Evolutionary conservation across 2,113 vertebrate genomes (phyloP).

Genomic region (Columba janthina): DNA sequence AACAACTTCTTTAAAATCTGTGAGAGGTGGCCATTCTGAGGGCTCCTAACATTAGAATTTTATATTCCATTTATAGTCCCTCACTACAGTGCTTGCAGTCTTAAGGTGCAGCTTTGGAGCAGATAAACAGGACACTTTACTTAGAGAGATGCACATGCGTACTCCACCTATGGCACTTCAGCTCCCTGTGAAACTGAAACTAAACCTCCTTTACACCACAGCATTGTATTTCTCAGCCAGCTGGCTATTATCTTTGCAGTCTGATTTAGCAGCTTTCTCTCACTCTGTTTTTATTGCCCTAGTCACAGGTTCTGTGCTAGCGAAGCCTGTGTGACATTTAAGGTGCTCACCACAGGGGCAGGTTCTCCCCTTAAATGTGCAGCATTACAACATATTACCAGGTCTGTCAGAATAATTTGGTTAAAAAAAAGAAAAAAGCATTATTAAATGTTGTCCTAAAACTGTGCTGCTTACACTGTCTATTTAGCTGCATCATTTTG

Average conservation of each 20-base stretch:
- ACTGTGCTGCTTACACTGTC: neutral
- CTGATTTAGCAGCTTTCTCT: neutral
- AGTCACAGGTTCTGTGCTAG: neutral
- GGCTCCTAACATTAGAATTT: neutral
- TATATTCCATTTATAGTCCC: neutral
- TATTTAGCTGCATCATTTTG: neutral
- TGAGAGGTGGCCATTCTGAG: neutral
- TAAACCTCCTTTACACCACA: neutral
- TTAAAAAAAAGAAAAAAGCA: too few species aligned
- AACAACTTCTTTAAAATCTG: neutral
- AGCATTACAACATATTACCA: neutral
- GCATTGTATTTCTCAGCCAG: neutral
- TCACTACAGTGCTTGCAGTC: neutral
- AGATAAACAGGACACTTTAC: neutral
- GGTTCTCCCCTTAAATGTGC: neutral
- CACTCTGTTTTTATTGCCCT: neutral
- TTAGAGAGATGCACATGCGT: neutral
- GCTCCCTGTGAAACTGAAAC: neutral
- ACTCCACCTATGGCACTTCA: neutral
- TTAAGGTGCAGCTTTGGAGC: neutral
- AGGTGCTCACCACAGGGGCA: neutral
- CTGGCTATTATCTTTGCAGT: neutral
- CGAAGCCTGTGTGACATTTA: neutral
- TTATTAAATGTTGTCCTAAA: neutral
- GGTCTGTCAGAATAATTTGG: neutral